Conservation (phyloP, 30 jellyfish, hydroid and myxozoan genomes). For the Aurelia sp. region DNA sequence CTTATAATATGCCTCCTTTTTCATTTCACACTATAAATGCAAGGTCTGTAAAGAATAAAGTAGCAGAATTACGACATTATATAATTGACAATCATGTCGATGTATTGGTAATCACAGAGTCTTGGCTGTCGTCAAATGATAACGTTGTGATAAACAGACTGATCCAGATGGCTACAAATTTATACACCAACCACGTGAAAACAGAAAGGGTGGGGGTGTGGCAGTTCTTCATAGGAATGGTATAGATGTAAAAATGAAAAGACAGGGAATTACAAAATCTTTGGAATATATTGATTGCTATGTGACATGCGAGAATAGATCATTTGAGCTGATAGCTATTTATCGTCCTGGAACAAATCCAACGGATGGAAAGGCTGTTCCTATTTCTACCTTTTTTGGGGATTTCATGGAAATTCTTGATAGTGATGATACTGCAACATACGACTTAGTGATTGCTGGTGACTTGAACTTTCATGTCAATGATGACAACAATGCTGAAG, state of each 20-base stretch:
- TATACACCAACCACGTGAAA: slow-evolving; percentile 37
- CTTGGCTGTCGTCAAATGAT: slow-evolving; percentile 48
- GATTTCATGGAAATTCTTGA: slow-evolving; percentile 48
- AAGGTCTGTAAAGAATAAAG: slow-evolving; percentile 46
- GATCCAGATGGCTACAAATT: slow-evolving; percentile 34
- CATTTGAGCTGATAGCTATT: slow-evolving; percentile 22
- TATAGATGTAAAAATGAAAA: slow-evolving; percentile 12
- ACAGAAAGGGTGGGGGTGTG: slow-evolving; percentile 57
- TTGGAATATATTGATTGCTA: slow-evolving; percentile 34
- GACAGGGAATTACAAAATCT: slow-evolving; percentile 30
- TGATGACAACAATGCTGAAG: too few relatives aligned
- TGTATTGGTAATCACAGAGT: slow-evolving; percentile 30
- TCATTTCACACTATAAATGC: slow-evolving; percentile 30
- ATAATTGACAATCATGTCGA: slow-evolving; percentile 16
- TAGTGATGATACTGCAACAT: slow-evolving; percentile 31
- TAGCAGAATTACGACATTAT: slow-evolving; percentile 40
- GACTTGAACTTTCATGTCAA: slow-evolving; percentile 54
- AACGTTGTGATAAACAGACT: slow-evolving; percentile 48
- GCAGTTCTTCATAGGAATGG: slow-evolving; percentile 24
- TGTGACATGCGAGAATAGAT: slow-evolving; percentile 48
- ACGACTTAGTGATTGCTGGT: slow-evolving; percentile 34
- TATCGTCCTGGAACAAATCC: slow-evolving; percentile 63
- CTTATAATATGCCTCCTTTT: slow-evolving; percentile 32
- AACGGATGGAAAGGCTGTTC: slow-evolving; percentile 28
- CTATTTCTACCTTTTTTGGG: slow-evolving; percentile 31